Evolutionary conservation across 1,140 invertebrate genomes (phyloP).

Genomic region (Drosophila pectinifera): DNA sequence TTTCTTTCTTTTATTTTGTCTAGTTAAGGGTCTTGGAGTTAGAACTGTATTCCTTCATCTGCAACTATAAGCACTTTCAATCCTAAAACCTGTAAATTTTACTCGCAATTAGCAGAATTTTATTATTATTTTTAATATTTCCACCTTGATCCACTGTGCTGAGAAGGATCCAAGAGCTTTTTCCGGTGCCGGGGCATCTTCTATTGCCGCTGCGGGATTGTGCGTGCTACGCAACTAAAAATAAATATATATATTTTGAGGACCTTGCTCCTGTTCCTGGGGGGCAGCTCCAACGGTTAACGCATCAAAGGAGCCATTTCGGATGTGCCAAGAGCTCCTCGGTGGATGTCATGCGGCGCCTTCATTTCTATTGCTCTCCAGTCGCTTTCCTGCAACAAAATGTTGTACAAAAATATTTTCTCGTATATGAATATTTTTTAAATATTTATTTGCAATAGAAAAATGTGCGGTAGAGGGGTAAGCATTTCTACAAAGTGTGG

Average conservation of each 20-base stretch:
- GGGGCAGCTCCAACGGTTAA: conserved; percentile 34
- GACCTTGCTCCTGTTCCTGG: conserved; percentile 32
- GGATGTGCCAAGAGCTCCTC: conserved; percentile 40
- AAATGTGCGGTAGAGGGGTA: neutral
- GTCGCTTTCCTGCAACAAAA: conserved; percentile 23
- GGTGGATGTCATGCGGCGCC: conserved; percentile 44
- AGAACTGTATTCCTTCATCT: too few relatives aligned
- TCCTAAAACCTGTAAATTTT: neutral
- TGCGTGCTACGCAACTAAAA: conserved; percentile 37
- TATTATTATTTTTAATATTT: neutral
- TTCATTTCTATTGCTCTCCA: conserved; percentile 42
- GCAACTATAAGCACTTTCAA: too few relatives aligned
- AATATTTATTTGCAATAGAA: conserved; percentile 18
- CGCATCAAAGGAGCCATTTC: conserved; percentile 49
- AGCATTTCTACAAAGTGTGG: neutral
- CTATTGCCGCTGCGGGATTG: conserved; percentile 36
- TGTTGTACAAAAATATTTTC: conserved; percentile 16
- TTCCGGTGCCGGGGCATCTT: conserved; percentile 1
- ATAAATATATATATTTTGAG: conserved; percentile 44
- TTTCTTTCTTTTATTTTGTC: too few relatives aligned
- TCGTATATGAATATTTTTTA: conserved; percentile 31
- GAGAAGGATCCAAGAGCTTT: neutral
- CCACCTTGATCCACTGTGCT: conserved; percentile 6
- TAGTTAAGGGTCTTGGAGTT: too few relatives aligned
- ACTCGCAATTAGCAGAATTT: too few relatives aligned